Conservation (phyloP, 2,797 vertebrate genomes). For the Aphelocoma californica region DNA sequence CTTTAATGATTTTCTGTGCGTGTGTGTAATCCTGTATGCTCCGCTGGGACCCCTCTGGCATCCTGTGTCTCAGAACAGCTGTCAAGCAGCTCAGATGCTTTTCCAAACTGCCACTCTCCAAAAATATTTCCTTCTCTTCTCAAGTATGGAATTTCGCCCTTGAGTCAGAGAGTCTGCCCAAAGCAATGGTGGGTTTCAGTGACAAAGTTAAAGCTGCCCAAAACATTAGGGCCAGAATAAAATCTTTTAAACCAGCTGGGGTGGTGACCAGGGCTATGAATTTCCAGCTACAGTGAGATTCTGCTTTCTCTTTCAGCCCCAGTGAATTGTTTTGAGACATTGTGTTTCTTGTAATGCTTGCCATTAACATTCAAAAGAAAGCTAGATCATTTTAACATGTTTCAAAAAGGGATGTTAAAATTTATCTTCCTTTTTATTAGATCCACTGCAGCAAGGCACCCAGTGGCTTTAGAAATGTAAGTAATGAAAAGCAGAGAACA, state of each 20-base stretch:
- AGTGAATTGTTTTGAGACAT: background rate
- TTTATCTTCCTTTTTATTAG: slow-evolving; percentile 60
- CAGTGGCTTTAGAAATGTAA: slow-evolving; percentile 51
- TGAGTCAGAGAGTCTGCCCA: background rate
- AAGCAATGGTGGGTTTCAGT: background rate
- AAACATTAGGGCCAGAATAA: background rate
- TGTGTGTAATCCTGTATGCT: background rate
- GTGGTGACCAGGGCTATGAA: background rate
- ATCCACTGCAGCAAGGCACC: slow-evolving; percentile 26
- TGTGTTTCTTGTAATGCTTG: background rate
- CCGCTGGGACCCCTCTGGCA: background rate
- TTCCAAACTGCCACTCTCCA: slow-evolving; percentile 36
- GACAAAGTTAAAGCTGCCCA: background rate
- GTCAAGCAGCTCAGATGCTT: slow-evolving; percentile 37
- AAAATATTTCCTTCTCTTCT: slow-evolving; percentile 23
- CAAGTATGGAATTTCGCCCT: background rate
- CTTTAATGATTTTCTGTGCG: slow-evolving; percentile 27
- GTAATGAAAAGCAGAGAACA: slow-evolving; percentile 52
- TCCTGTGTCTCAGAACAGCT: slow-evolving; percentile 18
- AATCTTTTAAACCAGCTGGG: background rate
- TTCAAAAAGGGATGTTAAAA: slow-evolving; percentile 57
- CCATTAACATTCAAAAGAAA: slow-evolving; percentile 33
- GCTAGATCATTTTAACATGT: slow-evolving; percentile 42
- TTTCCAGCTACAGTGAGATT: background rate
- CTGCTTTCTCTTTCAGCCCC: background rate